Percentiles rank a stretch among this genome's conserved stretches.
Evolutionary conservation across 2,888 invertebrate genomes (phyloP).

Genomic region (Lycia hirtaria): DNA sequence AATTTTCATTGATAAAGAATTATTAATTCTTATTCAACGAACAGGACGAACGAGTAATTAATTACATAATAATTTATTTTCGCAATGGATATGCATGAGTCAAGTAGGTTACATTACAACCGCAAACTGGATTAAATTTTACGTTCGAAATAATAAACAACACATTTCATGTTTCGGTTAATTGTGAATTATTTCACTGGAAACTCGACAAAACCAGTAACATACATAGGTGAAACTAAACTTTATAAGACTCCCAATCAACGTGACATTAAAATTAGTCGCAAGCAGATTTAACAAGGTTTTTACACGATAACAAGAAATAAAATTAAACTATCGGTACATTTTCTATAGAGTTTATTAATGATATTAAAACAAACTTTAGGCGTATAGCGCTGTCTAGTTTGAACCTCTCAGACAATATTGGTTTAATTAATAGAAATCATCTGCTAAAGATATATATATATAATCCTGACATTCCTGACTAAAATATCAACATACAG

Average conservation of each 20-base stretch:
- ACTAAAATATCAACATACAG: no score
- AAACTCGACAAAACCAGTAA: not conserved
- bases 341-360: no score
- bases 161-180: not conserved
- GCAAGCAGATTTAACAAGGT: not conserved
- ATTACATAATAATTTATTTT: not conserved
- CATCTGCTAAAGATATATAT: no score
- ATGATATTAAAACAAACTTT: no score
- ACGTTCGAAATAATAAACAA: not conserved
- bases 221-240: not conserved
- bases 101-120: not conserved
- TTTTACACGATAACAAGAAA: not conserved
- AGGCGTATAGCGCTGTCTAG: no score
- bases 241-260: not conserved
- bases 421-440: no score
- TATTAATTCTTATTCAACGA: not conserved
- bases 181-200: constrained; percentile 1
- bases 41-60: constrained; percentile 2
- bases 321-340: not conserved
- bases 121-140: constrained; percentile 1
- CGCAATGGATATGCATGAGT: not conserved
- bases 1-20: constrained; percentile 4
- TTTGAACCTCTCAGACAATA: no score
- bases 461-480: no score
- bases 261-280: not conserved